Base-by-base conservation (phyloP, 2,888 invertebrate species). In the Spisula solida region DNA sequence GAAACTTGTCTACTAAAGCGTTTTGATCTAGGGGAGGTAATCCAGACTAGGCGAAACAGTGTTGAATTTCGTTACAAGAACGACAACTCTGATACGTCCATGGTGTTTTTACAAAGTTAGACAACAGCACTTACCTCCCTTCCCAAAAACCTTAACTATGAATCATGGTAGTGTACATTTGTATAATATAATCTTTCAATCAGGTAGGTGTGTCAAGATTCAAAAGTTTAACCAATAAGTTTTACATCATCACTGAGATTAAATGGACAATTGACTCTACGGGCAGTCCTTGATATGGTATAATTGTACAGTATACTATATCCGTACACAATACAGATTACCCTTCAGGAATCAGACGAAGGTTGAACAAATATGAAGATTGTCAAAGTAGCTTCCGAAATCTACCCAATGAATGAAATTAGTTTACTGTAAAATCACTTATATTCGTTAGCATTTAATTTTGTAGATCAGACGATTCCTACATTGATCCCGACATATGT, bases 131-230 rank as follows among this genome's bases (percentile, higher is more conserved):
- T 66, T 66, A 66, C 25, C 60, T 66, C 60, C 60, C 60, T 66
- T 66, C 8, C 8, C n/a, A n/a, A n/a, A n/a, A 10, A n/a, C 0
- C 6, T 25, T 1, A 66, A n/a, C n/a, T 25, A 60, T 60, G 60
- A 60, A 20, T 25, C n/a, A 66, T 8, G 25, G 60, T 25, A 66
- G n/a, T 25, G 25, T 25, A n/a, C 20, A 12, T 25, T 25, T 1
- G 60, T 66, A 25, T 55, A n/a, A n/a, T n/a, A n/a, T 56, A 70
- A 70, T 70, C 70, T 25, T 20, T 70, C 29, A 29, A 70, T 70
- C 75, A 75, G 2, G n/a, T 34, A 34, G n/a, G 75, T 75, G 18
- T 75, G 34, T 34, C 75, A 16, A 75, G 75, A 16, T 31, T 31
- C 18, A 29, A 75, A 16, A 75, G 31, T 31, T 75, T 16, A 75